Conservation (phyloP, 2,888 invertebrate genomes). For the Timema cristinae region DNA sequence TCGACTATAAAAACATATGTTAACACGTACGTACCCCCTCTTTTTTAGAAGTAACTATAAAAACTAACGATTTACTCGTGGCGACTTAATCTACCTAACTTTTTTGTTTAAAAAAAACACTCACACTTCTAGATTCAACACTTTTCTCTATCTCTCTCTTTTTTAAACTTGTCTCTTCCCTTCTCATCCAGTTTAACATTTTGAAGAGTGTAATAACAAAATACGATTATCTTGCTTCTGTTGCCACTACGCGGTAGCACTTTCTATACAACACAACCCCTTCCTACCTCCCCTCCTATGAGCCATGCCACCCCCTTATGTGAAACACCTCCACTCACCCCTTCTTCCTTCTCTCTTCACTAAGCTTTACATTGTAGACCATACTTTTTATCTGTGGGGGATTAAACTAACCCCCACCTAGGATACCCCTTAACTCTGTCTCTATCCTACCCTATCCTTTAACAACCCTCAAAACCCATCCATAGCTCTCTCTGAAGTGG, state of each 20-base stretch:
- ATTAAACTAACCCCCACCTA: background rate
- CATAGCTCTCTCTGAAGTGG: background rate
- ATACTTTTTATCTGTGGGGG: slow-evolving; percentile 14
- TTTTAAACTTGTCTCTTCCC: background rate
- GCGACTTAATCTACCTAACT: too few species aligned
- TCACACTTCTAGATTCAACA: too few species aligned
- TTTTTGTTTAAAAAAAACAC: too few species aligned
- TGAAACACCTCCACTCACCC: background rate
- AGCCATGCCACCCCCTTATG: background rate
- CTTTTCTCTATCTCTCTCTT: too few species aligned
- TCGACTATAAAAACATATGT: too few species aligned
- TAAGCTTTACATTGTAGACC: slow-evolving; percentile 6
- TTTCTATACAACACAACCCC: slow-evolving; percentile 8
- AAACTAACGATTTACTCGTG: too few species aligned
- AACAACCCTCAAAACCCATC: slow-evolving; percentile 8
- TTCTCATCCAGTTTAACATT: slow-evolving; percentile 16
- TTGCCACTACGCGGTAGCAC: slow-evolving; percentile 8
- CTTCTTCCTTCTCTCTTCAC: background rate
- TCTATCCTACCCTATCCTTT: slow-evolving; percentile 8
- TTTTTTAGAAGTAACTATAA: too few species aligned
- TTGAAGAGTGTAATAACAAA: slow-evolving; percentile 16
- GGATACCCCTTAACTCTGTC: background rate
- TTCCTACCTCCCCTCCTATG: background rate
- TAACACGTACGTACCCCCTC: too few species aligned
- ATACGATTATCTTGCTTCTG: slow-evolving; percentile 11